phyloP scores from a whole-genome alignment of 53 echinoderm and acorn worm species.

The Echinometra lucunter region DNA sequence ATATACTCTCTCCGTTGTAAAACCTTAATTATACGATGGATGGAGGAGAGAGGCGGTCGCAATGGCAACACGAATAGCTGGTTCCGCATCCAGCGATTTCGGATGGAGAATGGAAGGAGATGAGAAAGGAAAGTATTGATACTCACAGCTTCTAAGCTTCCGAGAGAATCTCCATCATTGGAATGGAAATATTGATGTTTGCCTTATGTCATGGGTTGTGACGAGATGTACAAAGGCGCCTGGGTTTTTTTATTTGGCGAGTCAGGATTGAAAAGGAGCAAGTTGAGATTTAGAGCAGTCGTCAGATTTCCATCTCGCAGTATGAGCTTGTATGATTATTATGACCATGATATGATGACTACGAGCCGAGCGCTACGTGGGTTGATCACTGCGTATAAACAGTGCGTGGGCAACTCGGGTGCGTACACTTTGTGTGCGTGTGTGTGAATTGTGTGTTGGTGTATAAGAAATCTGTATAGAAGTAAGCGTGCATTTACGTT shows the following conservation, averaged over 20 bases:
- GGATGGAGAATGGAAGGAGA: neutral
- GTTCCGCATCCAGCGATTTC: neutral
- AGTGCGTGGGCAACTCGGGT: neutral
- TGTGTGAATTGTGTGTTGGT: neutral
- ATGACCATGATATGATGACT: neutral
- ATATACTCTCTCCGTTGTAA: neutral
- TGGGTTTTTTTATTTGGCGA: neutral
- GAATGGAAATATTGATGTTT: neutral
- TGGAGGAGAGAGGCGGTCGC: neutral
- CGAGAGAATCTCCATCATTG: neutral
- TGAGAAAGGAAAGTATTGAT: neutral
- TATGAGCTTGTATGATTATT: neutral
- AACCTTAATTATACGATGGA: neutral
- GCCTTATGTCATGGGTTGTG: neutral
- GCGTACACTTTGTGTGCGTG: neutral
- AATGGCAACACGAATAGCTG: conserved; percentile 15
- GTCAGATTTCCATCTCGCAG: neutral
- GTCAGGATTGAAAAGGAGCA: neutral
- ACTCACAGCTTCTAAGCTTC: neutral
- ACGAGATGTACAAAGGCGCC: neutral
- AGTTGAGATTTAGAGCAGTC: neutral
- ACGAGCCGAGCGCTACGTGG: neutral
- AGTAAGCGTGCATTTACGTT: neutral
- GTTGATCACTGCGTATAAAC: neutral
- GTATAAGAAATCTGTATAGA: neutral